Evolutionary conservation across 1,140 invertebrate species (phyloP).

Genomic region (Cataglyphis hispanica): DNA sequence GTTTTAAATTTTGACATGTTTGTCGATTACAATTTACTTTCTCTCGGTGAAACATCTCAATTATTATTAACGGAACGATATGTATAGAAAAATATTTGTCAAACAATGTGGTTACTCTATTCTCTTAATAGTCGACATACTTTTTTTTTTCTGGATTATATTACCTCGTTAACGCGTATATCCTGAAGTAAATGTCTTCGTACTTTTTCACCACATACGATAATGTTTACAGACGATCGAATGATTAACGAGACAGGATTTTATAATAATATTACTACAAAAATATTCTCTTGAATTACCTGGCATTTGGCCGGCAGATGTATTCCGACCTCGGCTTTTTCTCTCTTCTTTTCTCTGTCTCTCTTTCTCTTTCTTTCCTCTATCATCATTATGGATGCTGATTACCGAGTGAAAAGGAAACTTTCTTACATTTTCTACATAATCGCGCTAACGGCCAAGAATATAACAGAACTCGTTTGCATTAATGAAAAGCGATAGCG

Average conservation of each 20-base stretch:
- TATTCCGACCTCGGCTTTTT: neutral
- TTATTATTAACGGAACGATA: slow-evolving; percentile 12
- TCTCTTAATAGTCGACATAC: neutral
- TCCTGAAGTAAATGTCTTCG: neutral
- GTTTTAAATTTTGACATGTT: slow-evolving; percentile 15
- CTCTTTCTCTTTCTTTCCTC: neutral
- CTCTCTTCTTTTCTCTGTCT: neutral
- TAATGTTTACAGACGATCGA: neutral
- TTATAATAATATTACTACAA: slow-evolving; percentile 32
- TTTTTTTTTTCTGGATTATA: neutral
- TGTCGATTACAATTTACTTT: neutral
- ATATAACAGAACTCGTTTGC: slow-evolving; percentile 34
- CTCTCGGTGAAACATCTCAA: slow-evolving; percentile 4
- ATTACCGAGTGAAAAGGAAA: slow-evolving; percentile 44
- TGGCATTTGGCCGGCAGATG: slow-evolving; percentile 16
- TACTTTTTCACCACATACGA: neutral
- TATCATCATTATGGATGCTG: neutral
- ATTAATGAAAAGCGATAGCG: slow-evolving; percentile 37
- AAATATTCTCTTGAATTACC: neutral
- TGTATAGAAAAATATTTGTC: neutral
- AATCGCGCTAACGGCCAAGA: slow-evolving; percentile 53
- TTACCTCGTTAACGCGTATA: neutral
- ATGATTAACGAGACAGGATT: slow-evolving; percentile 15
- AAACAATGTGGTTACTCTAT: neutral
- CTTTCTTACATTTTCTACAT: slow-evolving; percentile 61